phyloP scores from a whole-genome alignment of 2,888 invertebrate genomes.

The Chymomyza caudatula region DNA sequence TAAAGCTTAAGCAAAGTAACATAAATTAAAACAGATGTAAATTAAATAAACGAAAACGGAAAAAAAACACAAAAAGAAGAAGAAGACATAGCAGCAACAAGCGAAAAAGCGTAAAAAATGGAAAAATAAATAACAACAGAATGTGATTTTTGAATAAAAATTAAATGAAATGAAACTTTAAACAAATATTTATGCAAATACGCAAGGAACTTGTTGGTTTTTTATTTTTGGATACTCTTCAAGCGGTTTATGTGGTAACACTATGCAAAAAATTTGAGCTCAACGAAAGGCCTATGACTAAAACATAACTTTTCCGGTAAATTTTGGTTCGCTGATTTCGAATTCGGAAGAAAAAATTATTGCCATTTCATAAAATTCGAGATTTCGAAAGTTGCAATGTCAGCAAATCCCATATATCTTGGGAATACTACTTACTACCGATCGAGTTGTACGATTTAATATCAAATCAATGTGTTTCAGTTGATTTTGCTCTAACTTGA shows the following conservation, averaged over 20 bases:
- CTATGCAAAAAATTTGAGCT: not conserved
- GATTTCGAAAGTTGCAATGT: no score
- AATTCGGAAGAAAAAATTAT: no score
- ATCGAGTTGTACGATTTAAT: no score
- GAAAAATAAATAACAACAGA: conserved; percentile 40
- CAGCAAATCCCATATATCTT: no score
- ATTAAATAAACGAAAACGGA: not conserved
- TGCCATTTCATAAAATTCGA: no score
- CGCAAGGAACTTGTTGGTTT: not conserved
- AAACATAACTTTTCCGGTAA: no score
- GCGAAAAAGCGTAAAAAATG: not conserved
- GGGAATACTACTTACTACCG: no score
- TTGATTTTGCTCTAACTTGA: no score
- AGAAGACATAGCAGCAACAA: not conserved
- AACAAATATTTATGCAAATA: not conserved
- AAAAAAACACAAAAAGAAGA: not conserved
- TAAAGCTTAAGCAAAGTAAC: conserved; percentile 52
- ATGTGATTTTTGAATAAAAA: conserved; percentile 72
- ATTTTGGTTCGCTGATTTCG: no score
- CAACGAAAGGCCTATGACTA: no score
- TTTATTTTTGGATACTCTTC: not conserved
- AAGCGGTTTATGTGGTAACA: not conserved
- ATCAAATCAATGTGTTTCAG: no score
- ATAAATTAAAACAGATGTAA: conserved; percentile 4
- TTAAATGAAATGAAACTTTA: conserved; percentile 51